Base-by-base conservation (phyloP, 2,888 invertebrate genomes). In the Atethmia centrago region DNA sequence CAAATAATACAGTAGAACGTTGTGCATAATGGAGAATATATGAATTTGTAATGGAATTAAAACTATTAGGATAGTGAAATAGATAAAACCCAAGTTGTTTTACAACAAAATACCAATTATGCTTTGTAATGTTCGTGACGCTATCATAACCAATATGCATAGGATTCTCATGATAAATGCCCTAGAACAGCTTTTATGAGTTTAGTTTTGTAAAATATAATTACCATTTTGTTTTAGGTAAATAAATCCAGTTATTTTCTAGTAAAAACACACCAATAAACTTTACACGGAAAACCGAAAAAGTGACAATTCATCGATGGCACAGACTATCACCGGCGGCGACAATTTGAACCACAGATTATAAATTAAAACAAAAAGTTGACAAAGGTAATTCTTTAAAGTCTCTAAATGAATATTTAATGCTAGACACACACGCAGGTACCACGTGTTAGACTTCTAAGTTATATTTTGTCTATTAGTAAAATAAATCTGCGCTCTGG, bases 251-350 rank as follows among this genome's bases (percentile, higher is more conserved):
- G 75, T 76, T 74, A 84, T 85, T 77, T 82, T 79, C n/a, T 73
- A 78, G 77, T 78, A 83, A 82, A 88, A 83, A 87, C 76, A 81
- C 80, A 73, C 78, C 79, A 88, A 82, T 83, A 82, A 84, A 85
- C 72, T 81, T 77, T 74, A 83, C 74, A 84, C 84, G 80, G 80
- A 84, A 90, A 91, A 92, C 87, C 91, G 90, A 93, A 95, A 94
- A 94, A 90, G 70, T 94, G 94, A 95, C 95, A 94, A 95, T 94
- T 95, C 95, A 95, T 95, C 90, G 40, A 9, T 9, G 89, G 79
- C 87, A 36, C 36, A 36, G 36, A 36, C 36, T 36, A 31, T 31
- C 2, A 31, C 7, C 36, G 40, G 40, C 9, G 89, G 79, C 87
- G 79, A 88, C 83, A 83, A 73, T 79, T 68, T 79, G 25, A 12